Conservation (phyloP, 2,888 invertebrate genomes). For the Eulithis prunata region DNA sequence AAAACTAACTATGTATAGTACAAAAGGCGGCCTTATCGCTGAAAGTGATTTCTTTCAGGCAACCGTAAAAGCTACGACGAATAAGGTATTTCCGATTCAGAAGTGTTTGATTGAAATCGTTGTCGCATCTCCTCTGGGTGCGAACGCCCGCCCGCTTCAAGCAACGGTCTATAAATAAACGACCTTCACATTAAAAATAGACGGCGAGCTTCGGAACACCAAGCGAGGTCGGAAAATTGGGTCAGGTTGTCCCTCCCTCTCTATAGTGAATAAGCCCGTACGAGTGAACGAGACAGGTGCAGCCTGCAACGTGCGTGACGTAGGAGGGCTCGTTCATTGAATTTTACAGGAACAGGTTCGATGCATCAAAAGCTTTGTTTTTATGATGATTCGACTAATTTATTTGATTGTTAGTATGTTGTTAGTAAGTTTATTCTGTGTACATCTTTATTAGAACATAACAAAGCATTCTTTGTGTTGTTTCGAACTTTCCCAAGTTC, state of each 20-base stretch:
- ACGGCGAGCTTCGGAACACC: slow-evolving; percentile 71
- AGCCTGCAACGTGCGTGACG: slow-evolving; percentile 76
- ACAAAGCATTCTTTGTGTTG: not conserved
- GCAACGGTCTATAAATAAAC: slow-evolving; percentile 74
- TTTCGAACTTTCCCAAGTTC: not conserved
- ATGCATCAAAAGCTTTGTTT: slow-evolving; percentile 35
- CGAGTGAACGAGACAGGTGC: slow-evolving; percentile 56
- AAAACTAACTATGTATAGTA: too few species aligned
- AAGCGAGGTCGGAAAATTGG: slow-evolving; percentile 80
- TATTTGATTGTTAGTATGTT: not conserved
- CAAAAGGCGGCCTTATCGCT: too few species aligned
- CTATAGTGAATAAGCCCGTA: slow-evolving; percentile 39
- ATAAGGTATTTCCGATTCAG: slow-evolving; percentile 10
- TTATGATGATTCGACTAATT: not conserved
- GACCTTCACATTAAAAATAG: slow-evolving; percentile 84
- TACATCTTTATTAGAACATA: too few species aligned
- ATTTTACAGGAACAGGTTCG: slow-evolving; percentile 67
- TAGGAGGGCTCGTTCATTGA: slow-evolving; percentile 76
- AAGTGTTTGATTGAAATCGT: slow-evolving; percentile 23
- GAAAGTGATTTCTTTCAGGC: too few species aligned
- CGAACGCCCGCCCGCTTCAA: slow-evolving; percentile 33
- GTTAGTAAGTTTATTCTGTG: too few species aligned
- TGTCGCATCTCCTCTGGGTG: slow-evolving; percentile 30
- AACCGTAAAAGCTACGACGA: slow-evolving; percentile 1
- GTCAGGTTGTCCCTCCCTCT: slow-evolving; percentile 68